A percentile compares a stretch with the other conserved stretches of the same genome.
phyloP scores from a whole-genome alignment of 1,140 invertebrate genomes.

The Hestina assimilis region DNA sequence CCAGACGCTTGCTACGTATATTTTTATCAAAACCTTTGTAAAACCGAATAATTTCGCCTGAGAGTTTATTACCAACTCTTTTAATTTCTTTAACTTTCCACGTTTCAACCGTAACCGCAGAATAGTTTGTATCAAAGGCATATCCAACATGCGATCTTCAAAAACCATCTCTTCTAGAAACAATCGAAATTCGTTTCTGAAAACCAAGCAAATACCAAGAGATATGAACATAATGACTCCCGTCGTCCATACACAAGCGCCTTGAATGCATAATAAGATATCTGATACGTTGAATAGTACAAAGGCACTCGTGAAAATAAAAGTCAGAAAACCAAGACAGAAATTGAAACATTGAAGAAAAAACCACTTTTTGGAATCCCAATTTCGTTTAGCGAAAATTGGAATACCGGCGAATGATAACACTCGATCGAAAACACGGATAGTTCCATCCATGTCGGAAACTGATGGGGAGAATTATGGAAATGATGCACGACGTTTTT shows the following conservation, averaged over 20 bases:
- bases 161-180: slow-evolving; percentile 60
- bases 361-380: slow-evolving; percentile 51
- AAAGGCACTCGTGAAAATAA: slow-evolving; percentile 56
- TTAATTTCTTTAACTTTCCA: slow-evolving; percentile 46
- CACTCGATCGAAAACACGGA: slow-evolving; percentile 46
- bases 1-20: slow-evolving; percentile 47
- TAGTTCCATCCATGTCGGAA: slow-evolving; percentile 53
- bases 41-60: slow-evolving; percentile 52
- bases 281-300: slow-evolving; percentile 41
- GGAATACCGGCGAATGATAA: slow-evolving; percentile 53
- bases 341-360: slow-evolving; percentile 53
- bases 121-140: slow-evolving; percentile 53
- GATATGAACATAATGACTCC: slow-evolving; percentile 64
- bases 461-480: slow-evolving; percentile 36
- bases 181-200: slow-evolving; percentile 44
- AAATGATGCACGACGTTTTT: slow-evolving; percentile 29
- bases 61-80: slow-evolving; percentile 44
- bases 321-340: slow-evolving; percentile 43
- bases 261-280: slow-evolving; percentile 52
- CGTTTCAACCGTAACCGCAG: slow-evolving; percentile 16
- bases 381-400: slow-evolving; percentile 52
- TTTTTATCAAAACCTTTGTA: slow-evolving; percentile 46
- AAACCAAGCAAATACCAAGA: slow-evolving; percentile 49
- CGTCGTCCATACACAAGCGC: slow-evolving; percentile 61
- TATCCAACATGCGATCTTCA: slow-evolving; percentile 46